Evolutionary conservation across 2,797 vertebrate genomes (phyloP), one percentile per base, ranked within the genome.

Genomic region (Muraenolepis orangiensis): DNA sequence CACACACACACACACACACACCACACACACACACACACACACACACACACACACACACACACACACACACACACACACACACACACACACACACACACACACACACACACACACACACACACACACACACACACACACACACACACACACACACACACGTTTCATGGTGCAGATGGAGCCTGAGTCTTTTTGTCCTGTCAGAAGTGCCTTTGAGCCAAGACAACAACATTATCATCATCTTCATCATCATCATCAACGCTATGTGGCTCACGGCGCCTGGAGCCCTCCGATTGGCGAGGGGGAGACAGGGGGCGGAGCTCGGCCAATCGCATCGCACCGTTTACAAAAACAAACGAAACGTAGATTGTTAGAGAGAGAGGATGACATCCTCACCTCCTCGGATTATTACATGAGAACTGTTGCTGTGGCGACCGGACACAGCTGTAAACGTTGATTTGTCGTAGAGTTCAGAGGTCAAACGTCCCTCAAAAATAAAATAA

Each of bases 321-420:
- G 8, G n/a, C 51, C n/a, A n/a, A 57, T 57, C 51, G 23, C 51
- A 57, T 57, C n/a, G n/a, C 51, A 23, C 51, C 20, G 51, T 23
- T n/a, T n/a, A 57, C 51, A 57, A 57, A 57, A 57, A 57, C 51
- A 51, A 18, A n/a, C n/a, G n/a, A 57, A n/a, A n/a, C n/a, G 23
- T 23, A 57, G n/a, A 23, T 23, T 8, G 51, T 57, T 23, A 57
- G 51, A 57, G 23, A 57, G 20, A 57, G 18, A 23, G n/a, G 51
- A 23, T 57, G 51, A 57, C 51, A 57, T n/a, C 32, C 32, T 4
- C 51, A 3, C 6, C 51, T 57, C 51, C 51, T 8, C 46, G 6
- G n/a, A n/a, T 57, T 57, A 23, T 57, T 57, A n/a, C 51, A 57
- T 57, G 51, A 57, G 51, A 57, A 57, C 51, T n/a, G 51, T 57